These are phyloP conservation scores for Aphodius granarius DNA, from an alignment of 2,888 invertebrate genomes.

Conservation along the genomic window DNA sequence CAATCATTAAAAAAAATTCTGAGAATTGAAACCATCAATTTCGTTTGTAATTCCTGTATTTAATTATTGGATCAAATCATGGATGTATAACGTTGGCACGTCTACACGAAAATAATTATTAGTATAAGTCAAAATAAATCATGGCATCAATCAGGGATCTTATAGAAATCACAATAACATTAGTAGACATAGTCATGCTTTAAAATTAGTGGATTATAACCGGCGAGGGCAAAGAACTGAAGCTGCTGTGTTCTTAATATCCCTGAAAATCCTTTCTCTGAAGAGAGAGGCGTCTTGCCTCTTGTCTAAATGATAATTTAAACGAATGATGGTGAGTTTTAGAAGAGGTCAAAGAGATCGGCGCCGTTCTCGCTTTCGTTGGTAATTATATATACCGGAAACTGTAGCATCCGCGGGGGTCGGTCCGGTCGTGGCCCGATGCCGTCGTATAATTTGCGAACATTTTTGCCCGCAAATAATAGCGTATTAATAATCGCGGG, in stretches of 20 bases:
- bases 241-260: not conserved
- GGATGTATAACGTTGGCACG: not conserved
- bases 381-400: constrained; percentile 6
- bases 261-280: not conserved
- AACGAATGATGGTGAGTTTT: constrained; percentile 3
- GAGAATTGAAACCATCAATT: not conserved
- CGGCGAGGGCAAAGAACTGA: not conserved
- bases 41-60: not conserved
- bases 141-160: not conserved
- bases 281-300: too few relatives aligned
- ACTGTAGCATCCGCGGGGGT: constrained; percentile 8
- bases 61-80: not conserved
- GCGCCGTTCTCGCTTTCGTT: constrained; percentile 24
- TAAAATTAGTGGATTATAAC: too few relatives aligned
- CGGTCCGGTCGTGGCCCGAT: constrained; percentile 6
- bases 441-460: constrained; percentile 25
- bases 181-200: not conserved
- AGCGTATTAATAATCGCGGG: constrained; percentile 27
- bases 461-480: constrained; percentile 25
- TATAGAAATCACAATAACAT: not conserved
- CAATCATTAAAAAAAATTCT: not conserved
- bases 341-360: not conserved
- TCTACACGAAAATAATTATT: not conserved
- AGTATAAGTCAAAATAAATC: not conserved
- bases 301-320: constrained; percentile 5